Base-by-base conservation (phyloP, 2,797 vertebrate genomes). In the Ispidina picta region DNA sequence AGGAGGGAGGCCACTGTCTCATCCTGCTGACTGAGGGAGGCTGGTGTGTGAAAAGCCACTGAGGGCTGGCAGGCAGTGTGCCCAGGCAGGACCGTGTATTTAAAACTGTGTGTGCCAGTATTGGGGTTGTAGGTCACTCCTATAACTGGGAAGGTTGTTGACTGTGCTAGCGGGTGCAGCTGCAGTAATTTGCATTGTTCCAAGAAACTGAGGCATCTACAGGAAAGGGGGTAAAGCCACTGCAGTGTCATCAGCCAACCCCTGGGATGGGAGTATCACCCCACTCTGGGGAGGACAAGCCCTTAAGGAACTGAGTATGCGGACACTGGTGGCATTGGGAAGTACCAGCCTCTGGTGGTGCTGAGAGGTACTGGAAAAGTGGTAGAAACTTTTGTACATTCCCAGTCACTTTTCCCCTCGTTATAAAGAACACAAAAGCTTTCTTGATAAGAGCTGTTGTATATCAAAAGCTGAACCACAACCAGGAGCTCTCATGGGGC, bases 391-490 rank as follows among this genome's bases (percentile, higher is more conserved):
- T 88, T 86, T 65, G 66, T n/a, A 46, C 2, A 1, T 52, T 48
- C 62, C 49, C 48, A 51, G 54, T 37, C 89, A 25, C 58, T 59
- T 76, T 66, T 39, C 35, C 25, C 16, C 46, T 51, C 4, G 0
- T 31, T 41, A 31, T 12, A 76, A 84, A 69, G 46, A 82, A 15
- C 39, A 22, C 23, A 46, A 41, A 72, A 84, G 12, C 8, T 70
- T 70, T 60, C 55, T 77, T 58, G 49, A 49, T 83, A 71, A 89
- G 73, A 33, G 14, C 26, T 59, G 17, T 44, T 21, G 6, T 80
- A 85, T 89, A 89, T 56, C 39, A 70, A 66, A 92, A 83, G 43
- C 76, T 70, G 79, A 73, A 70, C 20, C 17, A 63, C n/a, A 75
- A 11, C 7, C 16, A 46, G 78, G 54, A 60, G 15, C 20, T 77